Conservation (phyloP, 2,888 invertebrate genomes). For the Athalia circularis region DNA sequence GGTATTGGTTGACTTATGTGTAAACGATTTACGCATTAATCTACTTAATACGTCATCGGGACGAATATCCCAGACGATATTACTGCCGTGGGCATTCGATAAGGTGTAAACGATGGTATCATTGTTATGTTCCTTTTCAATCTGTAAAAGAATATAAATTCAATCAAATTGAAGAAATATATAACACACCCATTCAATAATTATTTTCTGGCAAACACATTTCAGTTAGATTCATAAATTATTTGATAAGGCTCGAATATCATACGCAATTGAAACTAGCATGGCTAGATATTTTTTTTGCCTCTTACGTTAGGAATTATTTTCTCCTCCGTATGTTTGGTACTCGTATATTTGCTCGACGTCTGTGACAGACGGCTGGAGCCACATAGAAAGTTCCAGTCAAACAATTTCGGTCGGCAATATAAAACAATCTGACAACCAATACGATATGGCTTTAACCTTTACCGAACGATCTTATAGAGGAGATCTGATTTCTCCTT, state of each 20-base stretch:
- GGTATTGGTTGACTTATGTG: not conserved
- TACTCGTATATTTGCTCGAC: not conserved
- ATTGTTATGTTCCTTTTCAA: slow-evolving; percentile 14
- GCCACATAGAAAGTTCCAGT: not conserved
- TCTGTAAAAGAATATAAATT: slow-evolving; percentile 9
- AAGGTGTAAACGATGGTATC: slow-evolving; percentile 4
- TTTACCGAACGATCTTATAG: no score
- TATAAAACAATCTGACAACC: no score
- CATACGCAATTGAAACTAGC: not conserved
- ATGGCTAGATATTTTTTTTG: not conserved
- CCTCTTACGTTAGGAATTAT: not conserved
- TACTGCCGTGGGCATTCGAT: not conserved
- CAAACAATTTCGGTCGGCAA: not conserved
- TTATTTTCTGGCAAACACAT: no score
- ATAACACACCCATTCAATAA: not conserved
- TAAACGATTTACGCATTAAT: slow-evolving; percentile 6
- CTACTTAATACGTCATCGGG: not conserved
- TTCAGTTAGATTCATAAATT: not conserved
- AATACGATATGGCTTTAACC: no score
- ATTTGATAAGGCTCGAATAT: not conserved
- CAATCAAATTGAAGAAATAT: not conserved
- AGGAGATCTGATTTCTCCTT: no score
- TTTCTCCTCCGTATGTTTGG: not conserved
- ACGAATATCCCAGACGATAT: slow-evolving; percentile 1
- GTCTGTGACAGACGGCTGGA: not conserved